Evolutionary conservation across 2,113 vertebrate genomes (phyloP).

Genomic region (Oreochromis aureus): DNA sequence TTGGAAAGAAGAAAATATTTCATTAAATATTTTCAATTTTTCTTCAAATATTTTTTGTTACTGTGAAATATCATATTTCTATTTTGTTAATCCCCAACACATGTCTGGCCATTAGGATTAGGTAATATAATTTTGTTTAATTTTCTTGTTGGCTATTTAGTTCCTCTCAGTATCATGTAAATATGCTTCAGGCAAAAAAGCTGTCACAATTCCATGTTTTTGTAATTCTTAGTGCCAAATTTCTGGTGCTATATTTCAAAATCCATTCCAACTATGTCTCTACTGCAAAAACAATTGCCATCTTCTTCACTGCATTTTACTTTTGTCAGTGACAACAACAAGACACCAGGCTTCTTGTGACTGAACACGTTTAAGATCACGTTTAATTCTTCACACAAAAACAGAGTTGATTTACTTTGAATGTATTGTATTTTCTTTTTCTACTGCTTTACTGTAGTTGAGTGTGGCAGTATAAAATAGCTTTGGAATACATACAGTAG

Average conservation of each 20-base stretch:
- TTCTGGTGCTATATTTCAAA: conserved; percentile 15
- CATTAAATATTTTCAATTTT: neutral
- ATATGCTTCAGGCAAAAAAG: conserved; percentile 17
- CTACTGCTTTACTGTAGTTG: neutral
- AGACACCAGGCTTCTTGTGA: neutral
- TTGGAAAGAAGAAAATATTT: neutral
- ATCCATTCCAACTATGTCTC: neutral
- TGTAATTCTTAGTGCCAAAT: conserved; percentile 19
- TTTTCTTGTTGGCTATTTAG: neutral
- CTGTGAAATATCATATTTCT: neutral
- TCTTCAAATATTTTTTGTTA: neutral
- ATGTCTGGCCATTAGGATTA: neutral
- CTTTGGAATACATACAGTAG: neutral
- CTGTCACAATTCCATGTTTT: conserved; percentile 20
- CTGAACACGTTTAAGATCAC: neutral
- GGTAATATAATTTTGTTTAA: neutral
- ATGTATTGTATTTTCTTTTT: neutral
- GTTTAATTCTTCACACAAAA: neutral
- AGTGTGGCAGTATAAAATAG: neutral
- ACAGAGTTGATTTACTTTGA: neutral
- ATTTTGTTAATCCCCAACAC: neutral
- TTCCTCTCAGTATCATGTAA: conserved; percentile 19
- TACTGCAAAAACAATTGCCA: conserved; percentile 16
- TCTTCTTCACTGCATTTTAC: conserved; percentile 4
- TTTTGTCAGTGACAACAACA: neutral